Conservation (phyloP, 2,797 vertebrate genomes). For the Falco peregrinus region DNA sequence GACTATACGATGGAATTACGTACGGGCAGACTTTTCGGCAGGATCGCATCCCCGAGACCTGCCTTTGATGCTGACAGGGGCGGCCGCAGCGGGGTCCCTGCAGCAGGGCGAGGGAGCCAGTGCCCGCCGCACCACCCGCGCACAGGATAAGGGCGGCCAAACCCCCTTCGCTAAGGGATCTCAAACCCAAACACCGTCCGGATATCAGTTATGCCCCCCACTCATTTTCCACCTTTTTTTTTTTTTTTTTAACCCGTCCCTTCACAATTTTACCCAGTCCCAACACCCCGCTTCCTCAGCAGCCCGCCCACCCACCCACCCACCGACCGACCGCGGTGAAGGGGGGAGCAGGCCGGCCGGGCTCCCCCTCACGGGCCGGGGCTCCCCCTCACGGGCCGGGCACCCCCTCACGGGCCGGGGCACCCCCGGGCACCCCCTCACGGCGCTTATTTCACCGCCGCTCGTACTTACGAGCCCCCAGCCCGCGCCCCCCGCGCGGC, state of each 20-base stretch:
- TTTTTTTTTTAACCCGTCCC: too few relatives aligned
- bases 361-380: too few relatives aligned
- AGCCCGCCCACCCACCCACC: not conserved
- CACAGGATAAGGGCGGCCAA: accelerated
- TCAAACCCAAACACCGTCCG: accelerated
- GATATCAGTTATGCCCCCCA: accelerated
- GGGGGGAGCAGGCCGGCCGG: not conserved
- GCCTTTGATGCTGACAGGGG: accelerated
- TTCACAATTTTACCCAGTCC: not conserved
- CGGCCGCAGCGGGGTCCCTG: too few relatives aligned
- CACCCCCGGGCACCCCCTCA: not conserved
- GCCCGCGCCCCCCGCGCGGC: not conserved
- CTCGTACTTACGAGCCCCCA: not conserved
- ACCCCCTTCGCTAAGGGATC: accelerated
- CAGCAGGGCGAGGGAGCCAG: too few relatives aligned
- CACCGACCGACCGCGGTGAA: too few relatives aligned
- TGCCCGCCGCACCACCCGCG: not conserved
- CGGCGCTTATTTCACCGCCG: too few relatives aligned
- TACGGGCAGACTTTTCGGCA: too few relatives aligned
- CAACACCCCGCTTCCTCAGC: not conserved
- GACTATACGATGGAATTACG: accelerated
- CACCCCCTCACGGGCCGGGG: too few relatives aligned
- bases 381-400: too few relatives aligned
- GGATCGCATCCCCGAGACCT: not conserved
- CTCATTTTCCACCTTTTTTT: not conserved